These are phyloP conservation scores for Loxodonta africana DNA, from an alignment of 2,113 vertebrate genomes.

Conservation along the genomic window DNA sequence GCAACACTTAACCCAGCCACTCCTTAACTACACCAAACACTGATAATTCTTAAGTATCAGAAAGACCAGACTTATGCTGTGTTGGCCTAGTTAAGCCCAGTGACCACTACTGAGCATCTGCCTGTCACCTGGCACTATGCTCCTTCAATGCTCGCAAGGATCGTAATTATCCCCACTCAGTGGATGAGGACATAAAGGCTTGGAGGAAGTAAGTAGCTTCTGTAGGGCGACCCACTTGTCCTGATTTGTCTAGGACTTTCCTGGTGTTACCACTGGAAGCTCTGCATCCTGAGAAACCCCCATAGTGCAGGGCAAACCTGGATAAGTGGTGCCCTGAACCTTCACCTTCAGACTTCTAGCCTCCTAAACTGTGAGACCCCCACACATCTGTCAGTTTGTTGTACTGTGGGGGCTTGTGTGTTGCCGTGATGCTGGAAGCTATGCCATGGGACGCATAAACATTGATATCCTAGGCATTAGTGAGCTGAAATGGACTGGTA, in stretches of 20 bases:
- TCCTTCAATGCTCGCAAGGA: neutral
- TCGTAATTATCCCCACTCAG: neutral
- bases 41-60: neutral
- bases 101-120: neutral
- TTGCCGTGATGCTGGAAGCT: no score
- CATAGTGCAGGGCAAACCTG: neutral
- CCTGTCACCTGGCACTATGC: neutral
- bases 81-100: neutral
- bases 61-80: neutral
- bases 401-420: no score
- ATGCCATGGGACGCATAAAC: no score
- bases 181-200: neutral
- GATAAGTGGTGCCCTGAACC: no score
- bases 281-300: neutral
- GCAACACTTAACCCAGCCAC: neutral
- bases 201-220: rapidly evolving
- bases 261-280: neutral
- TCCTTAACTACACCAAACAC: neutral
- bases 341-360: no score
- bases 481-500: no score
- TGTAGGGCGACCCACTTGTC: neutral
- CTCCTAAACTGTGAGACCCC: no score
- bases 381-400: no score
- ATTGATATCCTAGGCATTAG: no score
- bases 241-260: neutral